Evolutionary conservation across 2,797 vertebrate species (phyloP).

Genomic region (Trachops cirrhosus): DNA sequence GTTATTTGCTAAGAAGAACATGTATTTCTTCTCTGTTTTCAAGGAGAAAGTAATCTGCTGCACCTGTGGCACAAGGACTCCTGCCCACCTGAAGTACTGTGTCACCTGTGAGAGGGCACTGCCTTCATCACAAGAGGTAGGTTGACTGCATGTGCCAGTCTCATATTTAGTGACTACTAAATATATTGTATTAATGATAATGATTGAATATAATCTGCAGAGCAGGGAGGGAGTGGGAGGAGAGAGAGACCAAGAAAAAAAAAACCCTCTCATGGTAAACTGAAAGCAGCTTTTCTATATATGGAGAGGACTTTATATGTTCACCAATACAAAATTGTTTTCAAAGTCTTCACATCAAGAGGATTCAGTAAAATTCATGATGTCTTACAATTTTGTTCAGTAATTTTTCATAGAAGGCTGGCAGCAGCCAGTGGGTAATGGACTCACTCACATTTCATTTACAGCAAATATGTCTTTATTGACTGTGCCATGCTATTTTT

Average conservation of each 20-base stretch:
- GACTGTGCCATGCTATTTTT: background rate
- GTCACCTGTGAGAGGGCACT: slow-evolving; percentile 89
- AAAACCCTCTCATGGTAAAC: background rate
- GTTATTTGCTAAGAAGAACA: slow-evolving; percentile 5
- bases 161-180: background rate
- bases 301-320: background rate
- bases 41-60: slow-evolving; percentile 90
- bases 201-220: background rate
- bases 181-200: background rate
- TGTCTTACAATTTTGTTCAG: background rate
- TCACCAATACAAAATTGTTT: background rate
- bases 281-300: background rate
- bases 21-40: slow-evolving; percentile 67
- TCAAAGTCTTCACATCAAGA: background rate
- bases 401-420: background rate
- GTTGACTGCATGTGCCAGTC: background rate
- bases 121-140: slow-evolving; percentile 83
- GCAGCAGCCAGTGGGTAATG: background rate
- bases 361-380: background rate
- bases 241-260: background rate
- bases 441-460: background rate
- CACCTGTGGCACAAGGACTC: slow-evolving; percentile 91
- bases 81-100: slow-evolving; percentile 86
- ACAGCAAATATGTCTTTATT: background rate
- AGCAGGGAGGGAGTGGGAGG: too few species aligned